These are phyloP conservation scores for Spondyliosoma cantharus DNA, from an alignment of 2,797 vertebrate genomes.

Conservation along the genomic window DNA sequence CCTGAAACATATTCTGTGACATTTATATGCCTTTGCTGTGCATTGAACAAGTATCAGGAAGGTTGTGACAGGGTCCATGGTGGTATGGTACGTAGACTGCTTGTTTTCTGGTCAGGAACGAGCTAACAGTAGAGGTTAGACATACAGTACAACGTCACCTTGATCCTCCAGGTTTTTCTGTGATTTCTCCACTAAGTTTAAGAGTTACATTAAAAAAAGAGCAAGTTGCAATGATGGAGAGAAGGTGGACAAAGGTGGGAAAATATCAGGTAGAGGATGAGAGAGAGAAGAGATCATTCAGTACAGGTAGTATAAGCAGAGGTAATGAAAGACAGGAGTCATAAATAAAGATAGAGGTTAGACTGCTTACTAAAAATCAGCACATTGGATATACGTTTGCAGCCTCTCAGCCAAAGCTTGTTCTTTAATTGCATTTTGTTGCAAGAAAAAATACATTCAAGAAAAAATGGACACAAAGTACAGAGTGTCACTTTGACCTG, in stretches of 20 bases:
- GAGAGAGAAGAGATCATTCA: slow-evolving; percentile 88
- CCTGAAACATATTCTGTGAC: slow-evolving; percentile 71
- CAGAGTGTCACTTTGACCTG: slow-evolving; percentile 34
- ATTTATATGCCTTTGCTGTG: slow-evolving; percentile 36
- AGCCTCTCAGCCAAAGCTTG: slow-evolving; percentile 5
- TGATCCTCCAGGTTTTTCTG: slow-evolving; percentile 88
- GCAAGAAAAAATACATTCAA: background rate
- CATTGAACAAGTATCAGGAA: slow-evolving; percentile 47
- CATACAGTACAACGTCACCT: slow-evolving; percentile 93
- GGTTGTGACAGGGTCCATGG: slow-evolving; percentile 54
- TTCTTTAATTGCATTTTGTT: slow-evolving; percentile 6
- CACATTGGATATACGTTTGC: background rate
- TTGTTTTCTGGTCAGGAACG: slow-evolving; percentile 80
- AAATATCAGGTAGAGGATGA: slow-evolving; percentile 86
- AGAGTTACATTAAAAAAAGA: slow-evolving; percentile 75
- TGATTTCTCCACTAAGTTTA: slow-evolving; percentile 89
- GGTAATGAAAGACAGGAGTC: slow-evolving; percentile 77
- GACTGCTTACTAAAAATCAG: background rate
- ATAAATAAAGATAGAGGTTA: slow-evolving; percentile 32
- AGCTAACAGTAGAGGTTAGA: slow-evolving; percentile 81
- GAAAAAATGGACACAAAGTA: slow-evolving; percentile 4
- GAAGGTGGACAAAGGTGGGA: slow-evolving; percentile 84
- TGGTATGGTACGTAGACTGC: slow-evolving; percentile 56
- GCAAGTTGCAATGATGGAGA: slow-evolving; percentile 62
- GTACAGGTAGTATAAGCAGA: slow-evolving; percentile 71